Conservation (phyloP, 2,888 invertebrate species). For the Lasioglossum lativentre region DNA sequence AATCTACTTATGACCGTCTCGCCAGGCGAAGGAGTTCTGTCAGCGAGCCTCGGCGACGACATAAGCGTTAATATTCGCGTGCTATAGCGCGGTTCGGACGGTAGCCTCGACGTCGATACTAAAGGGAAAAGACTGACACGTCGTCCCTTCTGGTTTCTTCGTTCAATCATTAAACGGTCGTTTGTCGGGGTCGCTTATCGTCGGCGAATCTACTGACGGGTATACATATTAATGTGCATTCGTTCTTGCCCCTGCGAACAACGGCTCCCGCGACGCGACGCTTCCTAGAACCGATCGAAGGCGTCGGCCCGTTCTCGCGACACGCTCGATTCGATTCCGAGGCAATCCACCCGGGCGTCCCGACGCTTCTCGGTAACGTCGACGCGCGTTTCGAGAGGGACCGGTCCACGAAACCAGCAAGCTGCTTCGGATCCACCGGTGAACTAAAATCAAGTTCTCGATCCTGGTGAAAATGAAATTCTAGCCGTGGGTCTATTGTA, state of each 20-base stretch:
- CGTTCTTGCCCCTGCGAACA: too few species aligned
- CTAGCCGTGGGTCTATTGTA: background rate
- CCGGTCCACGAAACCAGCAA: background rate
- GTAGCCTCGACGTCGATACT: background rate
- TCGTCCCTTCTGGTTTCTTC: slow-evolving; percentile 3
- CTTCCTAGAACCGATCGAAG: slow-evolving; percentile 17
- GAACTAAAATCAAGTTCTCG: background rate
- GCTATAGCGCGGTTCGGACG: background rate
- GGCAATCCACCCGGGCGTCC: slow-evolving; percentile 27
- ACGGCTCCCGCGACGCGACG: background rate
- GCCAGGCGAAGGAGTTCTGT: background rate
- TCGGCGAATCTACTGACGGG: slow-evolving; percentile 1
- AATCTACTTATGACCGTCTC: background rate
- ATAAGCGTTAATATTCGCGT: background rate
- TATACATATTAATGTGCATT: slow-evolving; percentile 19
- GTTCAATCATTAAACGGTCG: slow-evolving; percentile 20
- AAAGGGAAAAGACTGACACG: background rate
- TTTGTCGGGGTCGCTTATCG: background rate
- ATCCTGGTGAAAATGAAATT: background rate
- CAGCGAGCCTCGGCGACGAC: background rate
- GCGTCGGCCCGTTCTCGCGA: slow-evolving; percentile 10
- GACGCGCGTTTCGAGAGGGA: background rate
- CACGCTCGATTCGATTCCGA: slow-evolving; percentile 31
- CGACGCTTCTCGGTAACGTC: slow-evolving; percentile 15
- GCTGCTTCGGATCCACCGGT: background rate